Base-by-base conservation (phyloP, 2,797 vertebrate species). In the Crocodylus rhombifer region DNA sequence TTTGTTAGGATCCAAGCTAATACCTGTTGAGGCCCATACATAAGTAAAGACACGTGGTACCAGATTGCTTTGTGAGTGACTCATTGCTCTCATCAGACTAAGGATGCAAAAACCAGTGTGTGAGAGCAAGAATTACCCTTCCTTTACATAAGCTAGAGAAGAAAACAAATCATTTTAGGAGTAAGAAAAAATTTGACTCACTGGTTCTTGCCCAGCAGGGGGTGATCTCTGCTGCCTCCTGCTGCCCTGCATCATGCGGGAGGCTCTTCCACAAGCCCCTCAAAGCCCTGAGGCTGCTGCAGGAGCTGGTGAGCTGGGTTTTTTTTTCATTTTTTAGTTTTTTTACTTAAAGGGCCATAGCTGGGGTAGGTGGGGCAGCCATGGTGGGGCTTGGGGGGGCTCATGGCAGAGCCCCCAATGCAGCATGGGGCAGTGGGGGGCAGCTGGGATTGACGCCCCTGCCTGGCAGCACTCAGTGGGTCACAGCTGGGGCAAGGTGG, bases 1-100 rank as follows among this genome's bases (percentile, higher is more conserved):
- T 77, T 81, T 92, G 74, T 89, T 87, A 62, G 30, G 3, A 4
- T 15, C 83, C 60, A 69, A 77, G 87, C 58, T 90, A 42, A 15
- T 23, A 79, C 58, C 26, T 65, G 14, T 30, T 65, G 86, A n/a
- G 8, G 61, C 65, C 28, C 55, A 25, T 33, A 23, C n/a, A 20
- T 30, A 67, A 30, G 15, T 20, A 71, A 71, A 71, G 12, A 23
- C 33, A 51, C 10, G 9, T 42, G 23, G 33, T 71, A 36, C 33
- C 64, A 71, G 78, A 67, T 84, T 75, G 57, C 25, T 71, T 87
- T 58, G 20, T 75, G 86, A 76, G 28, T 4, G 4, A 7, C 91
- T 93, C 82, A 36, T 84, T 69, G 42, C 80, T 80, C 80, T 89
- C 55, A 25, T 25, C 36, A 71, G 82, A 80, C 62, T 92, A 86